phyloP scores from a whole-genome alignment of 2,888 invertebrate genomes.

The Conus canariensis region DNA sequence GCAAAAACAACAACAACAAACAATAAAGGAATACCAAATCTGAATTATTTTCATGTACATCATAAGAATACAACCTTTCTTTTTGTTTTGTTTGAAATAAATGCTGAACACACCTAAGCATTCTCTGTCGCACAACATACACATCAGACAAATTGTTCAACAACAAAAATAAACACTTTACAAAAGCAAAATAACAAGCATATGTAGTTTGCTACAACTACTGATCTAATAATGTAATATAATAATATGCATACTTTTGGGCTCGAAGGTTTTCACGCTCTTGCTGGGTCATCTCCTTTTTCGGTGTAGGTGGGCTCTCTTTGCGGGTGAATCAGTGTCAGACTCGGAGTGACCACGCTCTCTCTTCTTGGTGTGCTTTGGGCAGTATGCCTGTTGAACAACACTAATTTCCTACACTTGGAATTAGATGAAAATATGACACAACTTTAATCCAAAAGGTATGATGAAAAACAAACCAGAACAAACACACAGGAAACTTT shows the following conservation, averaged over 20 bases:
- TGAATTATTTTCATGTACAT: too few relatives aligned
- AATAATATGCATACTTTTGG: constrained; percentile 81
- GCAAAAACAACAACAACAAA: too few relatives aligned
- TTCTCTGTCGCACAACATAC: too few relatives aligned
- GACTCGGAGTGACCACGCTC: constrained; percentile 66
- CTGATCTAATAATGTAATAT: too few relatives aligned
- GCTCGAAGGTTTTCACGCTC: constrained; percentile 95
- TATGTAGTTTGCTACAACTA: not conserved
- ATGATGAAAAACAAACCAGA: not conserved
- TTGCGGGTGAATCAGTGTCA: constrained; percentile 84
- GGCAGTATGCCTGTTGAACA: constrained; percentile 90
- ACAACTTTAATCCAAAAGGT: not conserved
- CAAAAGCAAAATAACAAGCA: not conserved
- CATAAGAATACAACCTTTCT: too few relatives aligned
- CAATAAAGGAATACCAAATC: too few relatives aligned
- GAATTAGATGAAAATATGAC: not conserved
- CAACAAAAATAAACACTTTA: too few relatives aligned
- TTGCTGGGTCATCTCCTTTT: constrained; percentile 86
- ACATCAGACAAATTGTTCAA: too few relatives aligned
- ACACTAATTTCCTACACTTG: constrained; percentile 30
- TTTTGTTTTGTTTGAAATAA: too few relatives aligned
- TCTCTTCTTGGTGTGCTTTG: constrained; percentile 89
- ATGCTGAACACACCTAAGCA: too few relatives aligned
- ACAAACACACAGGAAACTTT: not conserved
- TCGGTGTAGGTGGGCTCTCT: constrained; percentile 82